These are phyloP conservation scores for Acanthosepion esculentum DNA, from an alignment of 2,888 invertebrate species.

Conservation along the genomic window DNA sequence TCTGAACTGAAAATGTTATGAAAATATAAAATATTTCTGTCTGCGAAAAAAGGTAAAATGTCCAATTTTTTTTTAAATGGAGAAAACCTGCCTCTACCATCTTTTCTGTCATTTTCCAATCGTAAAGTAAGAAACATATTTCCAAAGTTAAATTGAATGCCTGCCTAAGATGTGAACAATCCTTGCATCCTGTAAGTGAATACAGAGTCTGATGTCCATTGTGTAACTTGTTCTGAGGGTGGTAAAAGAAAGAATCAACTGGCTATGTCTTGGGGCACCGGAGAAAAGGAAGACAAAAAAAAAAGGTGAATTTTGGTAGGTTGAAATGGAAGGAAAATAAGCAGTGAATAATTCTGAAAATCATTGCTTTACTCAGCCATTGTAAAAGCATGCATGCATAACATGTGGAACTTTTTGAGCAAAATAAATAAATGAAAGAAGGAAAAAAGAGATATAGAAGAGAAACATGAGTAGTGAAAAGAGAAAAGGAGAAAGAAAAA, in stretches of 20 bases:
- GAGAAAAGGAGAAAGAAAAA: not conserved
- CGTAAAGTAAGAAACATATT: not conserved
- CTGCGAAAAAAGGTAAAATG: not conserved
- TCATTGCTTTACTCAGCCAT: not conserved
- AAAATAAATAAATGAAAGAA: not conserved
- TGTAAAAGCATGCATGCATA: not conserved
- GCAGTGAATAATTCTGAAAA: not conserved
- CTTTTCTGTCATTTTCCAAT: not conserved
- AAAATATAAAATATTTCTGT: not conserved
- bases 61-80: not conserved
- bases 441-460: not conserved
- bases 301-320: not conserved
- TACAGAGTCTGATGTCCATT: constrained; percentile 6
- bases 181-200: not conserved
- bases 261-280: not conserved
- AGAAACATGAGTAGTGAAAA: not conserved
- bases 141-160: constrained; percentile 2
- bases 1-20: not conserved
- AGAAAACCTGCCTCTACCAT: not conserved
- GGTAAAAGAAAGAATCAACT: constrained; percentile 13
- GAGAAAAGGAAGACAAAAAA: not conserved
- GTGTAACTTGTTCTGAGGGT: not conserved
- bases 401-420: not conserved
- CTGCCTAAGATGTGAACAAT: constrained; percentile 33
- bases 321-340: not conserved